Evolutionary conservation across 2,113 vertebrate species (phyloP), one percentile per base, ranked within the genome.

Genomic region (Lophura nycthemera): DNA sequence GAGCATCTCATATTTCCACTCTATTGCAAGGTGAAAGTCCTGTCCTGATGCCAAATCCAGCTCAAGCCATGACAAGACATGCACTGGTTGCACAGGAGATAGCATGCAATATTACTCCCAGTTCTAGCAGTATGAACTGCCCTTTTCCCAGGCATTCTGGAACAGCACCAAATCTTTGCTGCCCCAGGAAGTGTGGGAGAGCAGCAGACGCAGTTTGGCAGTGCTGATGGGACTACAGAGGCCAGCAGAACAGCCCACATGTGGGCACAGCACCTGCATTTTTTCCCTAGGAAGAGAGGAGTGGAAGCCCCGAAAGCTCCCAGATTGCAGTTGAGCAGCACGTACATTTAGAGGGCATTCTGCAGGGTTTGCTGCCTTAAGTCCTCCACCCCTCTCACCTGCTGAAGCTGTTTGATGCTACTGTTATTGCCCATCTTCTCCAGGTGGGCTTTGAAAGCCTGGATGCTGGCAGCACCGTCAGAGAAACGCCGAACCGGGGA

Each of bases 401-500:
- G 99, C 92, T 99, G 99, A 61, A 99, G 98, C 97, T 99, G 99
- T 77, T 98, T 99, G 97, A 99, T 99, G 98, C 99, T 99, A 93
- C 98, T 99, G 98, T 98, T 99, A 38, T 97, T 97, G 91, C 97
- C 97, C 97, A 98, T 97, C 97, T 98, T 99, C 98, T 99, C 99
- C 95, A 99, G 98, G 94, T 99, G 99, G 93, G 98, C 98, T 98
- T 99, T 99, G 98, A 99, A 99, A 70, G 99, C 99, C 97, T 99
- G 99, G 96, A 99, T 99, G 96, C 99, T 99, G 89, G 99, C 98
- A 20, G 99, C 99, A 45, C 99, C 99, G 1, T 99, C 99, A 0
- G 99, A 99, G 97, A 99, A 99, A 47, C 99, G 98, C 65, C 99
- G 98, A 45, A 99, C 99, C 0, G 99, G 99, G 81, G 99, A 99